Evolutionary conservation across 2,113 vertebrate genomes (phyloP).

Genomic region (Bubo scandiacus): DNA sequence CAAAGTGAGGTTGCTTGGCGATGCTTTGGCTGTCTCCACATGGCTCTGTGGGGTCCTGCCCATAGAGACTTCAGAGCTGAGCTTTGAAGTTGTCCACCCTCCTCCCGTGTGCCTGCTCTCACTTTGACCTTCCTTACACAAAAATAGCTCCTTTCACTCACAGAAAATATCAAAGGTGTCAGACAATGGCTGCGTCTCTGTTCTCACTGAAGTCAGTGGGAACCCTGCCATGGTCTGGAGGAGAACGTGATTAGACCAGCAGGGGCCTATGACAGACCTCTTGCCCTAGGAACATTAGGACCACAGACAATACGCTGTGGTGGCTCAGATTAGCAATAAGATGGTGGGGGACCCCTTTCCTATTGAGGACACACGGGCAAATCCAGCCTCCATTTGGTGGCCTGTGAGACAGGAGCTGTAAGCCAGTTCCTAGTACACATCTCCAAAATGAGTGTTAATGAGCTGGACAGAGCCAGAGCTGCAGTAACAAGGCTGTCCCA

Average conservation of each 20-base stretch:
- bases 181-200: background rate
- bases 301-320: background rate
- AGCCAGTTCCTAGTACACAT: background rate
- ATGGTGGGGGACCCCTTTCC: background rate
- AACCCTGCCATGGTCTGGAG: background rate
- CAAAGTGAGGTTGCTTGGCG: background rate
- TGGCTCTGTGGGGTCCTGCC: background rate
- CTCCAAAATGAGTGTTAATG: rapidly evolving
- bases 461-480: background rate
- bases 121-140: constrained; percentile 5
- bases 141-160: background rate
- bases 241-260: background rate
- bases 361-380: background rate
- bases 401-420: background rate
- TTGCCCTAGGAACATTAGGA: background rate
- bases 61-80: background rate
- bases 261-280: background rate
- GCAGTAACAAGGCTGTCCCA: background rate
- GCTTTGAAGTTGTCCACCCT: constrained; percentile 46
- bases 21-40: background rate
- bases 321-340: background rate
- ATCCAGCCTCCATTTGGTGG: background rate
- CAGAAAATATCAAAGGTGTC: constrained; percentile 42
- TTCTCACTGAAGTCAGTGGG: background rate
- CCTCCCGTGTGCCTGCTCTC: background rate